These are phyloP conservation scores for Pseudocheirus occidentalis DNA, from an alignment of 2,797 vertebrate genomes.

Conservation along the genomic window DNA sequence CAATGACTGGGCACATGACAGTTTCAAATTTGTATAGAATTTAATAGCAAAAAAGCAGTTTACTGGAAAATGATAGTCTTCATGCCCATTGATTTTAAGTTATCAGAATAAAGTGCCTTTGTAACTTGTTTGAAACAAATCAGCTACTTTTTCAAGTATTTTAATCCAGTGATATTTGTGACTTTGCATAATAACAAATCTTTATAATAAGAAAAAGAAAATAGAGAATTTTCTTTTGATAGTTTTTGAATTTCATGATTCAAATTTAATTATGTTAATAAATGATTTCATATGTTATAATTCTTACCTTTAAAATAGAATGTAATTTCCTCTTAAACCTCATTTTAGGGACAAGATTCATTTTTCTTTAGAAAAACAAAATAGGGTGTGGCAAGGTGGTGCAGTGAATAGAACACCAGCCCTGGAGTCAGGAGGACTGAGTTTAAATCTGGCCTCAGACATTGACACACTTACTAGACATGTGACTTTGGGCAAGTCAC, in stretches of 20 bases:
- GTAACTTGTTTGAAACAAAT: neutral
- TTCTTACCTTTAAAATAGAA: neutral
- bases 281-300: neutral
- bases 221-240: neutral
- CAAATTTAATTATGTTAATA: neutral
- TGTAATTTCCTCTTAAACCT: neutral
- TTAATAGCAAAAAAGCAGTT: constrained; percentile 58
- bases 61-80: constrained; percentile 38
- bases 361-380: constrained; percentile 38
- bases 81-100: constrained; percentile 17
- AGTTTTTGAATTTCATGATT: neutral
- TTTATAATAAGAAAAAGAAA: neutral
- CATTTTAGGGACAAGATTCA: neutral
- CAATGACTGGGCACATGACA: constrained; percentile 56
- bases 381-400: too few species aligned
- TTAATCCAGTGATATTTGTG: neutral
- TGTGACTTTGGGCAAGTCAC: too few species aligned
- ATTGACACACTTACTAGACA: too few species aligned
- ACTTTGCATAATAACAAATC: neutral
- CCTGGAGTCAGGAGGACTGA: too few species aligned
- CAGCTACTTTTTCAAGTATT: neutral
- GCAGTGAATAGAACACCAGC: too few species aligned
- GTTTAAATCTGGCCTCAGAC: too few species aligned
- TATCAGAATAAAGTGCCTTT: neutral
- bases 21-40: constrained; percentile 64